Evolutionary conservation across 2,113 vertebrate genomes (phyloP), one percentile per base, ranked within the genome.

Genomic region (Crypturellus undulatus): DNA sequence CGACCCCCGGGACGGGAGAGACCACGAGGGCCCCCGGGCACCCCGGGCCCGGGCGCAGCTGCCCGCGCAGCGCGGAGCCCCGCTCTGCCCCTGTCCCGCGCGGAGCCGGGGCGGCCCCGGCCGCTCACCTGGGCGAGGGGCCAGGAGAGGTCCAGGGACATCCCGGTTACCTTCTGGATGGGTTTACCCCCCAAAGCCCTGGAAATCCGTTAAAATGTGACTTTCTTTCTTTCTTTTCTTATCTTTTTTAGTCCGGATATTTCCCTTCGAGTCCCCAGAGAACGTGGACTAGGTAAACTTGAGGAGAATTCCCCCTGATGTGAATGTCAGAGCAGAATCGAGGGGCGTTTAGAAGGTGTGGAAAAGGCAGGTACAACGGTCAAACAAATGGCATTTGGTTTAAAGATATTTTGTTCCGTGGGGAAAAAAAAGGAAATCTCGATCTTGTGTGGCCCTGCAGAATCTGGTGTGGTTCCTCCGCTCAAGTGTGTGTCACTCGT

Each of bases 201-300:
- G 43, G n/a, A 84, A 95, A 95, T 84, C 87, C 79, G 79, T 96
- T 94, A 88, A 84, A 81, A 15, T 34, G 40, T 93, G 34, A 64
- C 10, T 5, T 47, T 5, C 6, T 47, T 47, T 47, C 20, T 20
- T 47, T 47, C 8, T 20, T 47, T 19, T 47, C 8, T 18, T 47
- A 21, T 17, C 22, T 49, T 49, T 49, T 49, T 10, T 42, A 12
- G 17, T 19, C 0, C 64, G 9, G 20, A 85, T 87, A 43, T 45
- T 2, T 3, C 62, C 52, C 52, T 59, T 63, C n/a, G 17, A 15
- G 11, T n/a, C n/a, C 22, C 26, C 43, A 36, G 75, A 81, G 32
- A 58, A 24, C 2, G 11, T n/a, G 32, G 64, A 2, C 24, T 76
- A 13, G 16, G 22, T 19, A 84, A 81, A 71, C 51, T 47, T 56